Conservation (phyloP, 2,113 vertebrate species). For the Apus apus region DNA sequence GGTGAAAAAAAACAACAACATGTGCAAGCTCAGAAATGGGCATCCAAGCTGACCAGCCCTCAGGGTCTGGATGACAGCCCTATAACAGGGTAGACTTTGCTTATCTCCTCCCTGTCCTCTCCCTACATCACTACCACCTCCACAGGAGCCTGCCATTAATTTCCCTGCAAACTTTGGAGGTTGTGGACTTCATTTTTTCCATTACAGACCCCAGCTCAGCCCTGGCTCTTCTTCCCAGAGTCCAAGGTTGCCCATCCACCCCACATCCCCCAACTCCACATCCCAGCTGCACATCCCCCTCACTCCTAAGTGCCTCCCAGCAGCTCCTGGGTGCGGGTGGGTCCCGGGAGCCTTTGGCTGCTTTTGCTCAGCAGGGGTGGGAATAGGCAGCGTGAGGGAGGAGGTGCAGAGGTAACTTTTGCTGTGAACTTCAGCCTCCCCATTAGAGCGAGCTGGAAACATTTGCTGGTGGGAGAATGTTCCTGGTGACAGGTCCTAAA, state of each 20-base stretch:
- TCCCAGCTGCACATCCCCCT: not conserved
- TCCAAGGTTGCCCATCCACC: not conserved
- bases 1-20: not conserved
- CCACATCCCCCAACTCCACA: not conserved
- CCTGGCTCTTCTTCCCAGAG: accelerated
- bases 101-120: not conserved
- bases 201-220: not conserved
- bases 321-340: not conserved
- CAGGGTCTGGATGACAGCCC: not conserved
- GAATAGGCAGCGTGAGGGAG: not conserved
- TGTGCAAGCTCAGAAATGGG: not conserved
- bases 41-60: accelerated
- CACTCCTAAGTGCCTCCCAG: not conserved
- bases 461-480: slow-evolving; percentile 60
- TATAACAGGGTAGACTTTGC: too few species aligned
- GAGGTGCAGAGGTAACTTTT: not conserved
- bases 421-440: not conserved
- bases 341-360: accelerated
- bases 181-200: accelerated
- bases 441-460: slow-evolving; percentile 25
- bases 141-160: not conserved
- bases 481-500: slow-evolving; percentile 57
- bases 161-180: accelerated
- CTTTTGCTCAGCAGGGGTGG: not conserved
- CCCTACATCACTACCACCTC: not conserved